Percentiles rank a stretch among this genome's conserved stretches.
These are phyloP conservation scores for Aradophagus sp. DNA, from an alignment of 1,140 invertebrate species.

Conservation along the genomic window DNA sequence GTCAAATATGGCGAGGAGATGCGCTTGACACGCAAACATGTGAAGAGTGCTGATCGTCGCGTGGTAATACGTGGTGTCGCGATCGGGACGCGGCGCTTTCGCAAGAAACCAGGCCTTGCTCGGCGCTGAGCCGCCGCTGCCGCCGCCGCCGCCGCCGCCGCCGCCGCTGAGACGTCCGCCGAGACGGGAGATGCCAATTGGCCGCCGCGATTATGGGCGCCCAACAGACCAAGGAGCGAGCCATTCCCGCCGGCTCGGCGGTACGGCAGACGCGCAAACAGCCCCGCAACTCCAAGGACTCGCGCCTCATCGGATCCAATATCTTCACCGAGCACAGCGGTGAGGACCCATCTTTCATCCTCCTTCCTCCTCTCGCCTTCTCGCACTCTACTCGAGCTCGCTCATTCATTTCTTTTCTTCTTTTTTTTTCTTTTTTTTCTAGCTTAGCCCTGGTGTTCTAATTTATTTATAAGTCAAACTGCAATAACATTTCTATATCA, in stretches of 20 bases:
- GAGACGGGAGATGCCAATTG: slow-evolving; percentile 69
- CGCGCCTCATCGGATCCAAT: slow-evolving; percentile 86
- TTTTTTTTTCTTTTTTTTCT: too few species aligned
- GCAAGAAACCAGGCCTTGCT: too few species aligned
- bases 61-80: slow-evolving; percentile 41
- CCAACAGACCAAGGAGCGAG: slow-evolving; percentile 90
- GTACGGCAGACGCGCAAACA: slow-evolving; percentile 81
- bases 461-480: too few species aligned
- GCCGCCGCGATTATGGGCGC: slow-evolving; percentile 82
- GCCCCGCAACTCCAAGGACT: slow-evolving; percentile 83
- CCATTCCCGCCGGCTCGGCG: slow-evolving; percentile 79
- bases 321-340: slow-evolving; percentile 94
- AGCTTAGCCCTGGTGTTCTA: too few species aligned
- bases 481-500: too few species aligned
- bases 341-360: slow-evolving; percentile 69
- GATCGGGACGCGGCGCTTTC: slow-evolving; percentile 36
- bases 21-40: slow-evolving; percentile 63
- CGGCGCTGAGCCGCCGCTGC: slow-evolving; percentile 26
- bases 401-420: not conserved
- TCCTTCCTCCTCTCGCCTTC: not conserved
- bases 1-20: slow-evolving; percentile 75
- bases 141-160: slow-evolving; percentile 18
- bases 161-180: slow-evolving; percentile 11
- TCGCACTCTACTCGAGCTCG: not conserved
- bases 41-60: slow-evolving; percentile 50